These are phyloP conservation scores for Ceratosolen solmsi DNA, from an alignment of 1,140 invertebrate genomes.

Conservation along the genomic window DNA sequence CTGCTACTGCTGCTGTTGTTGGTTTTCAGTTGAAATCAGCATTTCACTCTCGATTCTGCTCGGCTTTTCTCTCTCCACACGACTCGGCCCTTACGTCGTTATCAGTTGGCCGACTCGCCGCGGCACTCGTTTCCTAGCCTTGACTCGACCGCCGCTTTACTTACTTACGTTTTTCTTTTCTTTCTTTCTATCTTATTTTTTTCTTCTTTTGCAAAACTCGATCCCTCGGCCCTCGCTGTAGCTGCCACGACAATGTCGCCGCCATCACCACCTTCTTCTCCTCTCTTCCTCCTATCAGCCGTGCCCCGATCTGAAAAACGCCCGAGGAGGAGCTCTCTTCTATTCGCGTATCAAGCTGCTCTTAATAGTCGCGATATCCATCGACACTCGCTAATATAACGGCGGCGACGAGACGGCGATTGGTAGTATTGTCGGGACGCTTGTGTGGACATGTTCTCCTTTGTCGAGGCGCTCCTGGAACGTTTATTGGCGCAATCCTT, in stretches of 20 bases:
- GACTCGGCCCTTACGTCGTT: not conserved
- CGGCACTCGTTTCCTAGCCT: slow-evolving; percentile 62
- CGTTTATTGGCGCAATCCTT: not conserved
- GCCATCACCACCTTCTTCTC: not conserved
- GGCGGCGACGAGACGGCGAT: not conserved
- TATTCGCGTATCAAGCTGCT: not conserved
- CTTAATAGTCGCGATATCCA: slow-evolving; percentile 17
- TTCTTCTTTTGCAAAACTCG: not conserved
- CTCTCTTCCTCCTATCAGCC: too few species aligned
- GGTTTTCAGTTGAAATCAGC: not conserved
- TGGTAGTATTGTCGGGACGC: not conserved
- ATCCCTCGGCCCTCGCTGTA: not conserved
- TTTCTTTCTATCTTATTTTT: not conserved
- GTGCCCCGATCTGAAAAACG: too few species aligned
- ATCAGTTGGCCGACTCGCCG: not conserved
- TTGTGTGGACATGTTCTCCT: not conserved
- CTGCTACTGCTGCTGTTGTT: not conserved
- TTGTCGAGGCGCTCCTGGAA: not conserved
- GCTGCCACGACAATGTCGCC: not conserved
- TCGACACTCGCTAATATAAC: not conserved
- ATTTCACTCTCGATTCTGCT: not conserved
- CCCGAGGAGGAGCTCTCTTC: not conserved
- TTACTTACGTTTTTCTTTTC: too few species aligned
- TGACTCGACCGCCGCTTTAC: slow-evolving; percentile 60
- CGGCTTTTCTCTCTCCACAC: not conserved